Percentiles rank a stretch among this genome's conserved stretches.
phyloP scores from a whole-genome alignment of 2,113 vertebrate genomes.

The Haplochromis vanheusdeni region DNA sequence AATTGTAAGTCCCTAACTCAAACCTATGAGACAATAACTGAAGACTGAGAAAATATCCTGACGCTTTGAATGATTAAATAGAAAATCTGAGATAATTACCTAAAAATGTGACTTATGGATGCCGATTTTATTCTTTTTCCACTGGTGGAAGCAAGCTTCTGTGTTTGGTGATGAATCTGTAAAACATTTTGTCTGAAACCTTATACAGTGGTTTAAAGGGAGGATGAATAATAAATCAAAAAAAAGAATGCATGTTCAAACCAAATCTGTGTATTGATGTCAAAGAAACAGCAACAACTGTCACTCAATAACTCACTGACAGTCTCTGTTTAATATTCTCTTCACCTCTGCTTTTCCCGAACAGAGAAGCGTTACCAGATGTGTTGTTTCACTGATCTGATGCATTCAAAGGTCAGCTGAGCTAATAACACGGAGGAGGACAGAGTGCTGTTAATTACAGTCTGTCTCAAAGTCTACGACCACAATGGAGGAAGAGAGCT shows the following conservation, averaged over 20 bases:
- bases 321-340: not conserved
- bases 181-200: not conserved
- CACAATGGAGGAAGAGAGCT: not conserved
- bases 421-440: constrained; percentile 35
- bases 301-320: not conserved
- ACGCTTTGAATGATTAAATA: not conserved
- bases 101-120: not conserved
- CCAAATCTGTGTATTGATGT: not conserved
- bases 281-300: not conserved
- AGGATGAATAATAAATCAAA: not conserved
- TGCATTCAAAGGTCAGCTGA: constrained; percentile 36
- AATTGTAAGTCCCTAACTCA: not conserved
- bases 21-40: not conserved
- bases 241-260: not conserved
- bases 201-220: not conserved
- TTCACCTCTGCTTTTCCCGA: not conserved
- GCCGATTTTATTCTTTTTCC: not conserved
- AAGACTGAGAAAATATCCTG: not conserved
- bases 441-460: constrained; percentile 31
- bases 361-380: constrained; percentile 18
- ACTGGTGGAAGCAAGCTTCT: not conserved
- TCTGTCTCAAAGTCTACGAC: constrained; percentile 27
- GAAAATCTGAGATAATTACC: not conserved
- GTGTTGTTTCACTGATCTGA: constrained; percentile 32
- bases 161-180: not conserved